Percentiles rank a stretch among this genome's conserved stretches.
phyloP scores from a whole-genome alignment of 2,888 invertebrate species.

The Plemyria rubiginata region DNA sequence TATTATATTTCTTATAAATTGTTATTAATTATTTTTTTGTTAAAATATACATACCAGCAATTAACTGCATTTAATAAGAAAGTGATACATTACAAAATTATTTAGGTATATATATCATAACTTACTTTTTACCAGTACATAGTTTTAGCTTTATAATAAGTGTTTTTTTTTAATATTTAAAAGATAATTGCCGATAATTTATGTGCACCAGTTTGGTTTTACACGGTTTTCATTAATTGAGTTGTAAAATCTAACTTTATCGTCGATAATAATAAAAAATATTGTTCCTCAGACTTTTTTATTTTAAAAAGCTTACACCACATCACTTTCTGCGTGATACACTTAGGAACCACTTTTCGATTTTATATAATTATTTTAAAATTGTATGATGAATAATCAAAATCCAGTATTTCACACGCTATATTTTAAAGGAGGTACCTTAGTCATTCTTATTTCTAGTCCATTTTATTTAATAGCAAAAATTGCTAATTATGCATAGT shows the following conservation, averaged over 20 bases:
- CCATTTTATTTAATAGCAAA: constrained; percentile 17
- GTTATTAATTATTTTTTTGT: constrained; percentile 4
- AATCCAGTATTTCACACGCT: constrained; percentile 2
- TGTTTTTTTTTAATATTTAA: not conserved
- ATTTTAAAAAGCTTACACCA: no score
- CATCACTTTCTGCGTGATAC: no score
- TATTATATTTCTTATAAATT: constrained; percentile 6
- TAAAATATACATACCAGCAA: constrained; percentile 9
- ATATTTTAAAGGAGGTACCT: constrained; percentile 1
- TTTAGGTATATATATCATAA: no score
- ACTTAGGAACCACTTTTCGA: not conserved
- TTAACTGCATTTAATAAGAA: constrained; percentile 11
- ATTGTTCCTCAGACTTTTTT: no score
- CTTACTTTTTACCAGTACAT: not conserved
- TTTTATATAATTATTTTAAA: not conserved
- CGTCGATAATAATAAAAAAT: no score
- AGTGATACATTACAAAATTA: not conserved
- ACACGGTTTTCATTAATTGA: no score
- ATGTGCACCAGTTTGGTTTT: no score
- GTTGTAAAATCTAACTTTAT: no score
- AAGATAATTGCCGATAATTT: not conserved
- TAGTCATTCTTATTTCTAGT: constrained; percentile 24
- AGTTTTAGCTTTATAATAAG: not conserved
- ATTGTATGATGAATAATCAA: not conserved
- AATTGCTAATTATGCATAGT: not conserved